Conservation (phyloP, 2,888 invertebrate species). For the Lithophane ornitopus region DNA sequence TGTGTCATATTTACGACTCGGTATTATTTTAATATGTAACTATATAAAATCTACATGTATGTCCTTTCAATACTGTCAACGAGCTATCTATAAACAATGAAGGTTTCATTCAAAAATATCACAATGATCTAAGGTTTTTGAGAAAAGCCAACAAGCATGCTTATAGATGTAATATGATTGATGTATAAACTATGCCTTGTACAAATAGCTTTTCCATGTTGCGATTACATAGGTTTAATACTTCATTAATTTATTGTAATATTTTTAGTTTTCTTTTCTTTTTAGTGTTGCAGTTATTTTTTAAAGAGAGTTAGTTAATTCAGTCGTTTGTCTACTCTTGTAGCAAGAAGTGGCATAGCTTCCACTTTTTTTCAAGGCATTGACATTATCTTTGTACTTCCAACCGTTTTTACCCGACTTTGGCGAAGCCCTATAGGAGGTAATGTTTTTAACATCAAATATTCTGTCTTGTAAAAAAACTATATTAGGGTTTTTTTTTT, state of each 20-base stretch:
- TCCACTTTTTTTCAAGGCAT: neutral
- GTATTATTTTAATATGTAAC: slow-evolving; percentile 26
- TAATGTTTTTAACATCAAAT: neutral
- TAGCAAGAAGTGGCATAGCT: neutral
- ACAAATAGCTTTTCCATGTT: slow-evolving; percentile 68
- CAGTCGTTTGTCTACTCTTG: neutral
- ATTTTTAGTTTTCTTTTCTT: slow-evolving; percentile 45
- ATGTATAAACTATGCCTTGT: slow-evolving; percentile 69
- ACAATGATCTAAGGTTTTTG: slow-evolving; percentile 49
- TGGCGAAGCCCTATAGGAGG: neutral
- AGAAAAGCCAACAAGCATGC: slow-evolving; percentile 51
- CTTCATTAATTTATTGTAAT: slow-evolving; percentile 68
- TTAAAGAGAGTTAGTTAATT: neutral
- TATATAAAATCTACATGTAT: slow-evolving; percentile 42
- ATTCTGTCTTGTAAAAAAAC: neutral
- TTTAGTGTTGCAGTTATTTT: slow-evolving; percentile 46
- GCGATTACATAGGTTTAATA: slow-evolving; percentile 61
- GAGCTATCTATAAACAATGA: slow-evolving; percentile 2
- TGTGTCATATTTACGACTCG: slow-evolving; percentile 1
- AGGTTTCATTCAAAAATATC: slow-evolving; percentile 21
- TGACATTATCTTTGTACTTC: slow-evolving; percentile 3
- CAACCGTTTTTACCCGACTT: neutral
- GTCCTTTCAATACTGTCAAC: slow-evolving; percentile 23
- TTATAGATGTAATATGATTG: slow-evolving; percentile 57
- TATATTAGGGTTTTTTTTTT: neutral